Base-by-base conservation (phyloP, 2,888 invertebrate genomes). In the Dichetophora obliterata region DNA sequence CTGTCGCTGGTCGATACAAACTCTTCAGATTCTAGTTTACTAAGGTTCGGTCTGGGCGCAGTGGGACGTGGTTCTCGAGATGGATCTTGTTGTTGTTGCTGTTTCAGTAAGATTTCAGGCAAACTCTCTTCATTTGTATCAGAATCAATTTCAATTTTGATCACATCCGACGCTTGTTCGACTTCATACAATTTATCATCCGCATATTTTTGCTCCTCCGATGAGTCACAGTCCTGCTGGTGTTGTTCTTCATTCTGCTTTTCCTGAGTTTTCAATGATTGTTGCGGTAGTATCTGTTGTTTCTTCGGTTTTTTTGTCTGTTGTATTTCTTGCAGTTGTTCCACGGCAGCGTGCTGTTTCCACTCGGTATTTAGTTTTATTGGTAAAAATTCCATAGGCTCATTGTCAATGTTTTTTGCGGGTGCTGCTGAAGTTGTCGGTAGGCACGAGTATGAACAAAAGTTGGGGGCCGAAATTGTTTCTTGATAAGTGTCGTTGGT, bases 71-170 rank as follows among this genome's bases (percentile, higher is more conserved):
- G 43, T 14, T 43, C 43, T 43, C 43, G 11, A 11, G 43, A 43
- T 43, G 11, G 43, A 11, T 43, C 43, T 43, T 19, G 54, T 52
- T 14, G 61, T 63, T 50, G 61, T 24, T 31, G 63, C 52, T 71
- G 34, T 37, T 57, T 57, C n/a, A 16, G 31, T 8, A 31, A 52
- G 5, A 27, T 27, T 19, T 37, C 16, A 19, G 1, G 3, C 27
- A 31, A 4, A 14, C 16, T 27, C 16, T 37, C 54, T 43, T 69
- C 59, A 59, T 19, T 75, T 19, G 74, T 43, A 57, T 75, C 75
- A 3, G 75, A 61, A 31, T 68, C 69, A 27, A 75, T 43, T 61
- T 75, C 75, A 9, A 75, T 59, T 69, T 75, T 75, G 14, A 75
- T 19, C 43, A 69, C 57, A 34, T 75, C 19, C 19, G 57, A 27